Evolutionary conservation across 2,113 vertebrate species (phyloP).

Genomic region (Erythrolamprus reginae): DNA sequence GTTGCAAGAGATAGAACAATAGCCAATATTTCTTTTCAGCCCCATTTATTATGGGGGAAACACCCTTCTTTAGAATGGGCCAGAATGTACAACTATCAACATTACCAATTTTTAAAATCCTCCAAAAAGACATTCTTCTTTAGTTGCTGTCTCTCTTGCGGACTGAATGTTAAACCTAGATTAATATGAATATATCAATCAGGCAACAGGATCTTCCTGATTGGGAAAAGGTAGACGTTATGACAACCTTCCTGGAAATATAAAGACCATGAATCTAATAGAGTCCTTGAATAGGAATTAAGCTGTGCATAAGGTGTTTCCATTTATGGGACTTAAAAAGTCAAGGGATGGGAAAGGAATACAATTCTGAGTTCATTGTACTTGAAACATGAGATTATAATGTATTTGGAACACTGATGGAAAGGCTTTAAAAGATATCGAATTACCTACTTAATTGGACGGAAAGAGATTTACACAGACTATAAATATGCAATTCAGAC

Average conservation of each 20-base stretch:
- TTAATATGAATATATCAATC: neutral
- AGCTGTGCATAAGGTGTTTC: neutral
- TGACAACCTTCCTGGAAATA: neutral
- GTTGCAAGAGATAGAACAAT: neutral
- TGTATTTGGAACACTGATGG: neutral
- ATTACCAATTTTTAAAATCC: neutral
- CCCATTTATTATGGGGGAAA: neutral
- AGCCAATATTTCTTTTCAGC: neutral
- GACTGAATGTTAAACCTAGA: neutral
- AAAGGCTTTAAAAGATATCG: neutral
- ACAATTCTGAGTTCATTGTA: neutral
- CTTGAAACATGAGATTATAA: conserved; percentile 7
- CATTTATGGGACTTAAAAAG: neutral
- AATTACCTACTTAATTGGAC: neutral
- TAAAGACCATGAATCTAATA: neutral
- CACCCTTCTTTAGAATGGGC: neutral
- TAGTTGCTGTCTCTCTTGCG: neutral
- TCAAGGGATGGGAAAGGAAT: neutral
- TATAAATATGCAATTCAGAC: conserved; percentile 12
- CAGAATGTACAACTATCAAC: neutral
- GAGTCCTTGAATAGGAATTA: neutral
- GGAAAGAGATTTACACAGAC: conserved; percentile 28
- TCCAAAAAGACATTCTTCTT: neutral
- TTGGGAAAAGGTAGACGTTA: neutral
- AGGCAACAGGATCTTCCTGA: neutral